Conservation (phyloP, 2,113 vertebrate species). For the Xenopus tropicalis region DNA sequence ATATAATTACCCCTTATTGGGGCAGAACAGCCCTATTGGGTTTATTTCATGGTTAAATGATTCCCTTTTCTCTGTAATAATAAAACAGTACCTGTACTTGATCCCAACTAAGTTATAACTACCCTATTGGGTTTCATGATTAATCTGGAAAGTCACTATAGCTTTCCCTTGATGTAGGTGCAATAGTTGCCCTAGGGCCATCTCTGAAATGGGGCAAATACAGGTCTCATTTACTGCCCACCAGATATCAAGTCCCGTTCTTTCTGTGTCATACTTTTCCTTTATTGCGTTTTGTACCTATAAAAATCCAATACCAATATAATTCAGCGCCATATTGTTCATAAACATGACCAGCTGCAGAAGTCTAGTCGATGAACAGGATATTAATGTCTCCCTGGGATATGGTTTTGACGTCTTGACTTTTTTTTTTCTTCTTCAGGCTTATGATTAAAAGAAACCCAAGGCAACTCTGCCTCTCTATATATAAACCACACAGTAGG, state of each 20-base stretch:
- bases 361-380: conserved; percentile 21
- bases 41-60: too few species aligned
- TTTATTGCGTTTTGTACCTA: conserved; percentile 12
- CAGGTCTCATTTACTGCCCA: neutral
- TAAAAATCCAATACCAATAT: conserved; percentile 35
- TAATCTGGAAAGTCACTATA: too few species aligned
- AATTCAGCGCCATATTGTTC: conserved; percentile 6
- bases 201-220: too few species aligned
- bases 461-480: neutral
- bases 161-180: too few species aligned
- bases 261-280: neutral
- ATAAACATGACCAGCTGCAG: neutral
- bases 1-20: too few species aligned
- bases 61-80: too few species aligned
- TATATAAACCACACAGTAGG: too few species aligned
- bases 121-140: too few species aligned
- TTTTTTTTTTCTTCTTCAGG: neutral
- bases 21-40: too few species aligned
- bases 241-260: conserved; percentile 45
- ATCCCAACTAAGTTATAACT: too few species aligned
- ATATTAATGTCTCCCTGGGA: conserved; percentile 24
- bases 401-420: neutral
- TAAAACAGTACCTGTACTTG: too few species aligned
- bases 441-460: conserved; percentile 30
- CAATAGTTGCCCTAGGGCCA: too few species aligned